Evolutionary conservation across 2,113 vertebrate genomes (phyloP).

Genomic region (Tonatia bakeri): DNA sequence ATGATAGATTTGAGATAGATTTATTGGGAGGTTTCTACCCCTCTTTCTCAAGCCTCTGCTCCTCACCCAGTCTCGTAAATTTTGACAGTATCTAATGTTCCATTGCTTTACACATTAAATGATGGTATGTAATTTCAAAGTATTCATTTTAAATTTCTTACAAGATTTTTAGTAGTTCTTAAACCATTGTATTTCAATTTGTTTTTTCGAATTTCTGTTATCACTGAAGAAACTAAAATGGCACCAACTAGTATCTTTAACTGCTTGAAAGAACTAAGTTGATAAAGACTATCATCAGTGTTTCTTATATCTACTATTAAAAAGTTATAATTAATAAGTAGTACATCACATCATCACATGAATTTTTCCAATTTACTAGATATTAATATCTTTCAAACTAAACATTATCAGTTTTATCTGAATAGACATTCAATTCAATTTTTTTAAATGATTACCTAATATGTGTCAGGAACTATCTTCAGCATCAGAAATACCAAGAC

Average conservation of each 20-base stretch:
- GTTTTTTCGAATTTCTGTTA: not conserved
- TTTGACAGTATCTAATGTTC: constrained; percentile 1
- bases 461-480: not conserved
- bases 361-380: not conserved
- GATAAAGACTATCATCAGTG: not conserved
- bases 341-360: not conserved
- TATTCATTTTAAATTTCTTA: constrained; percentile 28
- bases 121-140: not conserved
- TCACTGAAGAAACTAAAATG: not conserved
- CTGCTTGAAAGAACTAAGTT: not conserved
- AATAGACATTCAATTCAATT: not conserved
- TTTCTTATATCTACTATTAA: constrained; percentile 8
- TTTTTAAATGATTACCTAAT: not conserved
- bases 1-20: not conserved
- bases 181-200: not conserved
- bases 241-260: not conserved
- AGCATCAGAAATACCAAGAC: not conserved
- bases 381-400: not conserved
- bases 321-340: not conserved
- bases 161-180: not conserved
- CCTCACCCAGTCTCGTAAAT: not conserved
- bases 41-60: not conserved
- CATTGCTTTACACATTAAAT: not conserved
- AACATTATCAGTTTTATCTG: not conserved
- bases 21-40: not conserved